A percentile compares a stretch with the other conserved stretches of the same genome.
phyloP scores from a whole-genome alignment of 64 coral and sea anemone genomes.

The Acropora tenuis region DNA sequence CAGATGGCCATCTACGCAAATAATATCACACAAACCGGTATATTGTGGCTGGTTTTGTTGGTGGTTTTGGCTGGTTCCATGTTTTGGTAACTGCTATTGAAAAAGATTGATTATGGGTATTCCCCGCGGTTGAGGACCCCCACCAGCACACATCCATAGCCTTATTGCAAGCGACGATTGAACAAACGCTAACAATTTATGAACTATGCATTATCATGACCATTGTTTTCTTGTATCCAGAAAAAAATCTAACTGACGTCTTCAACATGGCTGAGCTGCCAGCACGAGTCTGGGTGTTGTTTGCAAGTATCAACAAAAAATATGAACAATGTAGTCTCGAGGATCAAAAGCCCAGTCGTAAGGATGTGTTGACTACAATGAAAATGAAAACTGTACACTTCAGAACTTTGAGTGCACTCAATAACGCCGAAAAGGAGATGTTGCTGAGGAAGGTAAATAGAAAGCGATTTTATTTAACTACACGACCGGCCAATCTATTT shows the following conservation, averaged over 20 bases:
- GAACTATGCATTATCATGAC: not conserved
- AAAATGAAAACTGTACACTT: not conserved
- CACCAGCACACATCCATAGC: not conserved
- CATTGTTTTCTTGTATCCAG: not conserved
- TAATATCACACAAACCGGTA: no score
- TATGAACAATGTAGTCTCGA: not conserved
- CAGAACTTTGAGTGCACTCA: not conserved
- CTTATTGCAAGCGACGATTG: not conserved
- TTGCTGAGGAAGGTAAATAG: not conserved
- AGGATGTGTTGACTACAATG: not conserved
- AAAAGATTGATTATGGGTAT: no score
- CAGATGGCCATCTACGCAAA: no score
- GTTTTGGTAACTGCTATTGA: no score
- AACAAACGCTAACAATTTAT: not conserved
- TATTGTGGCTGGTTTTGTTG: no score
- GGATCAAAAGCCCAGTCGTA: not conserved
- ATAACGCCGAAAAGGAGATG: not conserved
- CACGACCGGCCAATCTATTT: not conserved
- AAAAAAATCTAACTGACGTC: not conserved
- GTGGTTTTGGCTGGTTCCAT: no score
- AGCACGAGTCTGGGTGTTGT: not conserved
- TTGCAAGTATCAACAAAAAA: not conserved
- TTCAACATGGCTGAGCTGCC: not conserved
- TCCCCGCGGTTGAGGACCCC: not conserved
- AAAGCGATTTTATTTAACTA: not conserved